Evolutionary conservation across 2,797 vertebrate species (phyloP), one percentile per base, ranked within the genome.

Genomic region (Catharus ustulatus): DNA sequence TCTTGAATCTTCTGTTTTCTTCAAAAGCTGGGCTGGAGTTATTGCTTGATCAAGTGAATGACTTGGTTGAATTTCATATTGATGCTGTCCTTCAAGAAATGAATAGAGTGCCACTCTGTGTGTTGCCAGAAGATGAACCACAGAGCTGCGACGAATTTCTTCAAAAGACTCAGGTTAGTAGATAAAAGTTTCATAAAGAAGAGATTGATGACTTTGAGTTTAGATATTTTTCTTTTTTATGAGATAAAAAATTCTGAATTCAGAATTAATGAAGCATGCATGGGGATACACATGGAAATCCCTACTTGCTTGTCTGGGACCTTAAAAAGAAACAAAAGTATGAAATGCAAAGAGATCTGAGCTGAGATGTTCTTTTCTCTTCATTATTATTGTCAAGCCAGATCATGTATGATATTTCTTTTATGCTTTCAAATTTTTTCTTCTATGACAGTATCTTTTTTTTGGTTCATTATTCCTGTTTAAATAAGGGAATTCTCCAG

Each of bases 51-150:
- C 97, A 96, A 84, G 98, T 98, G 87, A 99, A 98, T 13, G 98
- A 99, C 89, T 93, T 99, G 96, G 97, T 99, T 79, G 98, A 99
- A 97, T 99, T 99, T 96, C 98, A 98, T 84, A 98, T 99, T n/a
- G 98, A 98, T 20, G 98, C 98, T 13, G 95, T 99, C 9, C 97
- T 99, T 75, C 98, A 98, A 90, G 99, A 99, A 91, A 99, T 99
- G 98, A 98, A 98, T 54, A 54, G 40, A 6, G 96, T 96, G 14
- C 96, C 93, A 0, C 98, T 99, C 49, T 99, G 99, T 95, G 92
- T 96, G 26, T 97, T 99, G 30, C 99, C 99, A 55, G 97, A 98
- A 43, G 98, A 98, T 13, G 98, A 99, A 52, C 98, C 99, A 2
- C 94, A 98, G 67, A 98, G 97, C 75, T 99, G 98, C 80, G 99